Evolutionary conservation across 2,888 invertebrate species (phyloP).

Genomic region (Scaptomyza flava): DNA sequence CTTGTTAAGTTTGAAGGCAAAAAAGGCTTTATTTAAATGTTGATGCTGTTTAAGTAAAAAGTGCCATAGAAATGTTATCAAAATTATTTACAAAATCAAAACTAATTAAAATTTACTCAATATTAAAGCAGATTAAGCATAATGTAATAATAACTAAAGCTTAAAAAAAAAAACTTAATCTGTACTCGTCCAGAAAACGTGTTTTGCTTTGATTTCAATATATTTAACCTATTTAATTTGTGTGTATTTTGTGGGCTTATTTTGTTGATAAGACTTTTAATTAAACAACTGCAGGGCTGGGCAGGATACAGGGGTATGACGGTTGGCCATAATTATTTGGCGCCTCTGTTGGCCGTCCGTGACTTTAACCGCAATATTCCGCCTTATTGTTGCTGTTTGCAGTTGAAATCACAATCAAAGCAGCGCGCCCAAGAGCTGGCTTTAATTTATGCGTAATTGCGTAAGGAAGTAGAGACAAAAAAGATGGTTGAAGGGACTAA

Average conservation of each 20-base stretch:
- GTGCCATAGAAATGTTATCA: too few species aligned
- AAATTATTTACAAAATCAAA: too few species aligned
- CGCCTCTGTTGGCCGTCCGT: not conserved
- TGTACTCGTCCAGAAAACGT: too few species aligned
- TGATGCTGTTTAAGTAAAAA: too few species aligned
- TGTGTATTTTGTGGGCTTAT: too few species aligned
- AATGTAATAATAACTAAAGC: too few species aligned
- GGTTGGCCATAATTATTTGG: not conserved
- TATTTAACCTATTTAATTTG: too few species aligned
- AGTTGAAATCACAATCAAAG: constrained; percentile 22
- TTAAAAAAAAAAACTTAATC: not conserved
- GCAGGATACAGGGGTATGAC: not conserved
- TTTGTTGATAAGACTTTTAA: too few species aligned
- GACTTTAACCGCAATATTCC: constrained; percentile 18
- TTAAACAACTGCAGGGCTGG: not conserved
- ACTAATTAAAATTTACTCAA: too few species aligned
- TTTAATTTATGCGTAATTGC: constrained; percentile 32
- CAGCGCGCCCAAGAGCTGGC: constrained; percentile 5
- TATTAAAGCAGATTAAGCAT: too few species aligned
- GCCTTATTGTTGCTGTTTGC: constrained; percentile 11
- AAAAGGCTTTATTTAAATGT: too few species aligned
- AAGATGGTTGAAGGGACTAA: not conserved
- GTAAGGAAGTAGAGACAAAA: not conserved
- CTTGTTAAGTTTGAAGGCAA: not conserved
- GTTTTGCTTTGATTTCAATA: too few species aligned